Evolutionary conservation across 2,888 invertebrate genomes (phyloP).

Genomic region (Euplexia lucipara): DNA sequence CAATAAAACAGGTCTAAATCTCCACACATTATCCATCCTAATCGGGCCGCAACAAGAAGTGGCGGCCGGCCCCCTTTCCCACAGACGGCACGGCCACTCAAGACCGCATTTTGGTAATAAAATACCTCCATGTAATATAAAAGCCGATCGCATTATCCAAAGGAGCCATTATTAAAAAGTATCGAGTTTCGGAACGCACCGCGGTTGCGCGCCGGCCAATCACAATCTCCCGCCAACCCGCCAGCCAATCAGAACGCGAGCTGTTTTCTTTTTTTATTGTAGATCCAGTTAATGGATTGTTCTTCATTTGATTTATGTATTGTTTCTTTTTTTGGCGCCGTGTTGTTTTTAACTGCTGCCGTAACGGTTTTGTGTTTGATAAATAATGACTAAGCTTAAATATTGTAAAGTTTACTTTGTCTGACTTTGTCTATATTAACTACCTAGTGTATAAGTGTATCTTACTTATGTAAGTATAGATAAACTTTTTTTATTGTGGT

Average conservation of each 20-base stretch:
- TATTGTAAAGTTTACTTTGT: slow-evolving; percentile 18
- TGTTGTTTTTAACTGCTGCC: slow-evolving; percentile 64
- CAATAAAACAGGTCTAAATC: slow-evolving; percentile 67
- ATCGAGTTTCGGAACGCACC: slow-evolving; percentile 88
- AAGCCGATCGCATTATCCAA: slow-evolving; percentile 89
- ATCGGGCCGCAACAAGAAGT: slow-evolving; percentile 80
- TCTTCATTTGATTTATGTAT: slow-evolving; percentile 88
- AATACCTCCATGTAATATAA: slow-evolving; percentile 88
- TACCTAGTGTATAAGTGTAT: no score
- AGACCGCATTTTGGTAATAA: slow-evolving; percentile 87
- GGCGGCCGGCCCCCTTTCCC: slow-evolving; percentile 78
- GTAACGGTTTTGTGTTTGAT: slow-evolving; percentile 52
- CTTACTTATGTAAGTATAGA: background rate
- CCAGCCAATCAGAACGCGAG: slow-evolving; percentile 80
- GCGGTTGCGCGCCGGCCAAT: slow-evolving; percentile 81
- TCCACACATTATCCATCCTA: slow-evolving; percentile 74
- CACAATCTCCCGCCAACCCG: slow-evolving; percentile 77
- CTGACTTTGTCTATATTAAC: background rate
- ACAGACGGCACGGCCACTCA: slow-evolving; percentile 80
- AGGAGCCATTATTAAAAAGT: slow-evolving; percentile 91
- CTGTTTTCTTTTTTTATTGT: slow-evolving; percentile 84
- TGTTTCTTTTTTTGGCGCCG: slow-evolving; percentile 73
- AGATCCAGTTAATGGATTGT: slow-evolving; percentile 89
- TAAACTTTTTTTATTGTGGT: background rate
- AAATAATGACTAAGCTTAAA: slow-evolving; percentile 45